Base-by-base conservation (phyloP, 2,888 invertebrate species). In the Dioctria linearis region DNA sequence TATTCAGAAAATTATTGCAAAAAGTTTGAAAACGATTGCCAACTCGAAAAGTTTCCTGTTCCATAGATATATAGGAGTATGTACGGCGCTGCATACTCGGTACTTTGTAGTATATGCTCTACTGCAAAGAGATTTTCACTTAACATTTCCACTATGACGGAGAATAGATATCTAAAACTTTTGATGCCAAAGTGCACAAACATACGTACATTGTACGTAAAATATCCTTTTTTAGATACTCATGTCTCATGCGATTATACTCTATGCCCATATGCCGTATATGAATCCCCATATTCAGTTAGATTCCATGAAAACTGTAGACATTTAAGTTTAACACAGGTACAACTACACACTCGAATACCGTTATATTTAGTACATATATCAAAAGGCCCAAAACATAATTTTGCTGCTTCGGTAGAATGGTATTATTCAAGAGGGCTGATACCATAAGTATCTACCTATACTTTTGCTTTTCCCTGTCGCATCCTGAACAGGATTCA, bases 361-460 rank as follows among this genome's bases (percentile, higher is more conserved):
- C 40, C 49, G 11, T 2, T 11, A n/a, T 43, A 25, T 25, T 5
- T 46, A 25, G 71, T n/a, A 40, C 25, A 42, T 43, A 61, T 61
- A 75, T 75, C 75, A 75, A 75, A 75, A 75, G 59, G 43, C 75
- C 75, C 42, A 75, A 61, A 75, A 75, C 75, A 75, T 75, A 59
- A 75, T 61, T 59, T 59, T 75, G 57, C 43, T 75, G 75, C 59
- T 75, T 13, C 43, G 46, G 59, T 39, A 75, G 75, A 69, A 69
- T 51, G 75, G 59, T 75, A 75, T 75, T 75, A 75, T 75, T 59
- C 75, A 75, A 59, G 59, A 59, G 59, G 39, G 61, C n/a, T 42
- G 37, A 43, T 37, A 59, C 59, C 25, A 25, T 25, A 25, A 25
- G 25, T 25, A 25, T 25, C 25, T 75, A 61, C 75, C n/a, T 9